A percentile compares a stretch with the other conserved stretches of the same genome.
Evolutionary conservation across 2,113 vertebrate species (phyloP).

Genomic region (Cinclus mexicanus): DNA sequence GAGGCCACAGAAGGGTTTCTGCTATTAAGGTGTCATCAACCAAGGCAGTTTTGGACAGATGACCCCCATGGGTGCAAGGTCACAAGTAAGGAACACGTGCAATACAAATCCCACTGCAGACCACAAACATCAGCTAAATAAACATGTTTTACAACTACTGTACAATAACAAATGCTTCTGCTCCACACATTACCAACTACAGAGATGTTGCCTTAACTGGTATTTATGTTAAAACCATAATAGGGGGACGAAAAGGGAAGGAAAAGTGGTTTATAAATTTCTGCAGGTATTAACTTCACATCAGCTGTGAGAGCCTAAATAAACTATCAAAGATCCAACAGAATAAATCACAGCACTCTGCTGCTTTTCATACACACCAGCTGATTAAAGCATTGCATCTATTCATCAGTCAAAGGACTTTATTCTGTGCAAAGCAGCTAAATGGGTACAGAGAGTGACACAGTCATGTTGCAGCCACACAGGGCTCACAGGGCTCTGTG

Average conservation of each 20-base stretch:
- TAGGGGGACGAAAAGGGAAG: accelerated
- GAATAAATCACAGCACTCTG: neutral
- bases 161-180: neutral
- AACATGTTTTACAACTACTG: neutral
- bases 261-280: neutral
- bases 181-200: neutral
- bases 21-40: neutral
- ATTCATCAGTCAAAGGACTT: neutral
- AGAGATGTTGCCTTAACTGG: neutral
- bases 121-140: neutral
- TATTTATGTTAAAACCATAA: neutral
- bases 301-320: neutral
- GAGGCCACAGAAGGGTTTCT: neutral
- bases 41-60: neutral
- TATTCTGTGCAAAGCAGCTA: neutral
- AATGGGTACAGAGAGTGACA: neutral
- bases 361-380: neutral
- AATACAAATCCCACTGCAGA: neutral
- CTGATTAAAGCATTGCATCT: neutral
- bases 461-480: neutral
- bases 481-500: neutral
- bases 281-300: neutral
- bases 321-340: neutral
- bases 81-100: neutral
- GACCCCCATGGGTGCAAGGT: accelerated